phyloP scores from a whole-genome alignment of 2,888 invertebrate species.

The Mantis religiosa region DNA sequence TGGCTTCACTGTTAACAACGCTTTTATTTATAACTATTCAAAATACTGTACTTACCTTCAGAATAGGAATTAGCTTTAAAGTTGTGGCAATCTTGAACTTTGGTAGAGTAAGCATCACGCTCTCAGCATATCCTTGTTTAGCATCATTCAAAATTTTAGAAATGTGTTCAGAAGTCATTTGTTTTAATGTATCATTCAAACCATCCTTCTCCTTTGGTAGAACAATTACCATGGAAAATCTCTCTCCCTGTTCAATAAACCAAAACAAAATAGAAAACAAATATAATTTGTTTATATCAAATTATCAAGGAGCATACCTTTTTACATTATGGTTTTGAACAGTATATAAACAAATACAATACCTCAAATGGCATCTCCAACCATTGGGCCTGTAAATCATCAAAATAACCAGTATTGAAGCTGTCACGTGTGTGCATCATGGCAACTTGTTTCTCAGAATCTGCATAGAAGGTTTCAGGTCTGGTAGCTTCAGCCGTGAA shows the following conservation, averaged over 20 bases:
- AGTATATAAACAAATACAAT: neutral
- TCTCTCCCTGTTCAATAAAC: neutral
- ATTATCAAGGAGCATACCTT: too few relatives aligned
- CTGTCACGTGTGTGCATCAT: neutral
- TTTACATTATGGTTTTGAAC: too few relatives aligned
- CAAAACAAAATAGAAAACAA: neutral
- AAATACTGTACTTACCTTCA: neutral
- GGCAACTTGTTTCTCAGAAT: neutral
- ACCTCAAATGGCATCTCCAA: neutral
- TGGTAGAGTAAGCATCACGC: neutral
- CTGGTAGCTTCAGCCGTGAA: neutral
- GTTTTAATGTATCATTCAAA: neutral
- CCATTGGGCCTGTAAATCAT: neutral
- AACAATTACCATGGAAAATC: neutral
- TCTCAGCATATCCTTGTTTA: neutral
- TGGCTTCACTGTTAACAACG: too few relatives aligned
- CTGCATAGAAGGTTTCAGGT: neutral
- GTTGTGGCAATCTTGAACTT: neutral
- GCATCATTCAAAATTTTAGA: neutral
- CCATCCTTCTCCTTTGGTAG: neutral
- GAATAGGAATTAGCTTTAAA: neutral
- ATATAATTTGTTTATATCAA: too few relatives aligned
- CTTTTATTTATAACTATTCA: too few relatives aligned
- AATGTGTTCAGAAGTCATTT: neutral
- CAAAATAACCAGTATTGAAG: neutral